Base-by-base conservation (phyloP, 2,888 invertebrate species). In the Chrysolina oricalcia region DNA sequence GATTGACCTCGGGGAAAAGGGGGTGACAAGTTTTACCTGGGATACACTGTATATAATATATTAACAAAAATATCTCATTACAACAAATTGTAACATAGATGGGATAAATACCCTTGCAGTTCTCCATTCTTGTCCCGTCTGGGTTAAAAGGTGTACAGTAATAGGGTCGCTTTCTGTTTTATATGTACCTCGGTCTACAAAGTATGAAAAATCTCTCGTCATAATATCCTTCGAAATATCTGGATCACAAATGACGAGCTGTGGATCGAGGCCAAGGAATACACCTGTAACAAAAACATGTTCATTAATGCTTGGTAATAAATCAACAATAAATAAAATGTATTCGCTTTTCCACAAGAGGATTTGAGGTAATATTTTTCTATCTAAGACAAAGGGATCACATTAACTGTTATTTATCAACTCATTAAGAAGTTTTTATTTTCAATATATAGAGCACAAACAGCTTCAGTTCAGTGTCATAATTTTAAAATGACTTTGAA, bases 31-130 rank as follows among this genome's bases (percentile, higher is more conserved):
- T n/a, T n/a, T n/a, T n/a, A n/a, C n/a, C n/a, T n/a, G n/a, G n/a
- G n/a, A n/a, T n/a, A n/a, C n/a, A n/a, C 84, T 93, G 92, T 0
- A 91, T 91, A 0, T 9, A n/a, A 15, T 19, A n/a, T 0, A 10
- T 68, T 53, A 50, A 15, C 15, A 15, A 46, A 46, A 46, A 46
- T 15, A 15, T 46, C 1, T 15, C 13, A 1, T 2, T 15, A 2
- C 13, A 46, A 1, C 5, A 17, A 6, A 17, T 48, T 17, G 15
- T 48, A 17, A 48, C 2, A 27, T 27, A 5, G 27, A 27, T 17
- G 48, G 17, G 15, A 46, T 6, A 13, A 15, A 46, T 76, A 79
- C 89, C 89, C 41, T 89, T 80, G 76, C 82, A 86, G 56, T 80
- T 80, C 70, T 83, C 84, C 73, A 89, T 35, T 85, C 83, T 4